Base-by-base conservation (phyloP, 2,888 invertebrate genomes). In the Pyrocoelia pectoralis region DNA sequence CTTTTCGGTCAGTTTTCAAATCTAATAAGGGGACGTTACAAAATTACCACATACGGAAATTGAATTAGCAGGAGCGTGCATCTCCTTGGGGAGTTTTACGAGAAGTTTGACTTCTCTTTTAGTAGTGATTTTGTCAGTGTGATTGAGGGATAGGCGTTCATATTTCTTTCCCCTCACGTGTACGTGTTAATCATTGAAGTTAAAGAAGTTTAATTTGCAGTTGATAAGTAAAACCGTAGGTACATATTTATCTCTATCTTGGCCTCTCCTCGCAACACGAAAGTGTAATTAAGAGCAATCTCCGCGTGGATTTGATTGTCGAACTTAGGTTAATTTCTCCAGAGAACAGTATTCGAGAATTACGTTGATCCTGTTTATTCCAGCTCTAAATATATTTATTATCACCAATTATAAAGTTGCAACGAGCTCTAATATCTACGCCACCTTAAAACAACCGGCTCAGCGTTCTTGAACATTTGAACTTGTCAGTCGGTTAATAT, bases 321-420 rank as follows among this genome's bases (percentile, higher is more conserved):
- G 72, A 75, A 75, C 73, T 74, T 76, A 72, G 70, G 72, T 74
- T 76, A 76, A 76, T 76, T 76, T 76, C 76, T 76, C 76, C 60
- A 88, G 76, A 74, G 76, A 70, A 69, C 71, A 56, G 70, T 71
- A 68, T 68, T 65, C 67, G 61, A 61, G 65, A 70, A 73, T 72
- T 70, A 68, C 67, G 68, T 66, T 60, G 67, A 65, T 66, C 61
- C 65, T 71, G 72, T 70, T 68, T 71, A 70, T 70, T 71, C 67
- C 56, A 58, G 53, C 56, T 62, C 66, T 69, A 70, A 70, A 70
- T 66, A 65, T 68, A 65, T 68, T 70, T 68, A 68, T 71, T 70
- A 71, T 70, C 58, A 66, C 61, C 69, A 69, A 71, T 71, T 71
- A 70, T 68, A 67, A 70, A 68, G 64, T 67, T 65, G 66, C 56